A percentile compares a stretch with the other conserved stretches of the same genome.
Conservation (phyloP, 2,888 invertebrate genomes). For the Lymantria dispar region DNA sequence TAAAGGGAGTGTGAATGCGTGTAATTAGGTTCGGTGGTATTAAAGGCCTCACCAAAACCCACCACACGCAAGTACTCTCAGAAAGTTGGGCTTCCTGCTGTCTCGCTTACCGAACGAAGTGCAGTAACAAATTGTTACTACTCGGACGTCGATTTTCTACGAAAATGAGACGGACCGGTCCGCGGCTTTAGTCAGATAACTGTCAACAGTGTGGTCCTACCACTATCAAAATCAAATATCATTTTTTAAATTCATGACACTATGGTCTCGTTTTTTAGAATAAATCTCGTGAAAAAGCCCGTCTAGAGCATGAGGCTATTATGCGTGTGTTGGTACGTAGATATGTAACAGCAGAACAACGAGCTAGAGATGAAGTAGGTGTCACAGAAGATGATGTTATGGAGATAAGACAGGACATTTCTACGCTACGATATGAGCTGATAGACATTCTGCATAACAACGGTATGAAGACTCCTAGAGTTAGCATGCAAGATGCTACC, state of each 20-base stretch:
- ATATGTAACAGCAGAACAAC: slow-evolving; percentile 94
- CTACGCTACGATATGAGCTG: slow-evolving; percentile 95
- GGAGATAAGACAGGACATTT: slow-evolving; percentile 98
- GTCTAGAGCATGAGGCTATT: slow-evolving; percentile 89
- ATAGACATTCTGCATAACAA: slow-evolving; percentile 95
- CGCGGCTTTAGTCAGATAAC: too few species aligned
- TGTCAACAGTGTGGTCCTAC: too few species aligned
- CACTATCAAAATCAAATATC: too few species aligned
- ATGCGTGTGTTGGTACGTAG: slow-evolving; percentile 94
- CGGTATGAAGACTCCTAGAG: slow-evolving; percentile 91
- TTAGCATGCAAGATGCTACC: slow-evolving; percentile 85
- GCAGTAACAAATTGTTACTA: too few species aligned
- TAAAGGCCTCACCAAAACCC: too few species aligned
- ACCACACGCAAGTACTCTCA: too few species aligned
- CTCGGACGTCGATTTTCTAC: too few species aligned
- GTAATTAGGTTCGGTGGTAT: too few species aligned
- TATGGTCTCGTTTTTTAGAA: slow-evolving; percentile 77
- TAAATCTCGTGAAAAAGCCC: slow-evolving; percentile 87
- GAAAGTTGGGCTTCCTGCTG: too few species aligned
- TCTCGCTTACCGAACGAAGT: too few species aligned
- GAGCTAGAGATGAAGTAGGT: slow-evolving; percentile 94
- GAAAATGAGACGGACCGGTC: too few species aligned
- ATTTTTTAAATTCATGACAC: background rate
- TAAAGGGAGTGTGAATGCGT: too few species aligned
- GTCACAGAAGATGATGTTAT: slow-evolving; percentile 99